Conservation (phyloP, 2,797 vertebrate genomes). For the Cyprinodon diabolis region DNA sequence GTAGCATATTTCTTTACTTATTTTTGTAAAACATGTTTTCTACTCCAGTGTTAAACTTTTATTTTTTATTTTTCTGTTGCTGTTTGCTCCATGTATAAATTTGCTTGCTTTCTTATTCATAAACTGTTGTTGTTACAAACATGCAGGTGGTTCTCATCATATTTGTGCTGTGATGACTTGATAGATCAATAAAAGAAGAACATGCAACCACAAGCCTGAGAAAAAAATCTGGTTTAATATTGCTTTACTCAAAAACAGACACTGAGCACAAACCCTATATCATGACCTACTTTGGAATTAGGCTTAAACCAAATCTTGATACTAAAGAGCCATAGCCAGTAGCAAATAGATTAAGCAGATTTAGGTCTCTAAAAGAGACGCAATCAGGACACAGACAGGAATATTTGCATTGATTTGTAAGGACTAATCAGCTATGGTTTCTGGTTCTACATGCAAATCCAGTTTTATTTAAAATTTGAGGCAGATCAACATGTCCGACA, state of each 20-base stretch:
- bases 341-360: background rate
- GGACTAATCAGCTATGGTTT: background rate
- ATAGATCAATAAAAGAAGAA: slow-evolving; percentile 6
- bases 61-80: slow-evolving; percentile 42
- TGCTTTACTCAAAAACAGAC: background rate
- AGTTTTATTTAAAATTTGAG: background rate
- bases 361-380: background rate
- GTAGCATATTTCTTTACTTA: slow-evolving; percentile 12
- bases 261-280: background rate
- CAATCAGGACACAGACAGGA: background rate
- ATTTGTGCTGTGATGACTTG: slow-evolving; percentile 10
- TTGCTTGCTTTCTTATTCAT: slow-evolving; percentile 53
- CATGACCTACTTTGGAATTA: background rate
- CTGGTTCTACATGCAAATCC: background rate
- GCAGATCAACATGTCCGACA: background rate
- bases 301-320: background rate
- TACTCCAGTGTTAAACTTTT: slow-evolving; percentile 17
- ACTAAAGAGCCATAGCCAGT: background rate
- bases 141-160: slow-evolving; percentile 27
- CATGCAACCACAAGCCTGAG: background rate
- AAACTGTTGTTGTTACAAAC: slow-evolving; percentile 68
- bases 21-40: slow-evolving; percentile 35
- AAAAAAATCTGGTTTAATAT: background rate
- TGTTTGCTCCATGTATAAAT: slow-evolving; percentile 67
- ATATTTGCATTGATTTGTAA: background rate